These are phyloP conservation scores for Sussaba pulchella DNA, from an alignment of 2,888 invertebrate genomes.

Conservation along the genomic window DNA sequence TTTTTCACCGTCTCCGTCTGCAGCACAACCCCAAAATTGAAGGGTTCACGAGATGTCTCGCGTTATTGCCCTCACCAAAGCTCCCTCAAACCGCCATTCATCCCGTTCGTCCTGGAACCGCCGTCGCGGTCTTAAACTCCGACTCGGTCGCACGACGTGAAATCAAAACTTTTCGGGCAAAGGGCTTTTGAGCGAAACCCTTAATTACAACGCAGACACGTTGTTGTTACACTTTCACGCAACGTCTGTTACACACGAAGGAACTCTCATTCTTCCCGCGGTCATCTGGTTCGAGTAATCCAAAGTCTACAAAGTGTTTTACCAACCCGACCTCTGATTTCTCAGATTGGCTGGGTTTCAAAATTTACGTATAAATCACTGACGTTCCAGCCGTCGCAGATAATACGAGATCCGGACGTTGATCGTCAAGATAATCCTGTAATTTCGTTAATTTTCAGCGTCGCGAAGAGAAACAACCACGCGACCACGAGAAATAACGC, in stretches of 20 bases:
- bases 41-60: constrained; percentile 40
- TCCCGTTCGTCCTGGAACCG: constrained; percentile 4
- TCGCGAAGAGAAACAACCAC: too few species aligned
- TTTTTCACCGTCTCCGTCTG: constrained; percentile 16
- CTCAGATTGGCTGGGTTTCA: too few species aligned
- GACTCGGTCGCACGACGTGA: constrained; percentile 22
- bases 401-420: too few species aligned
- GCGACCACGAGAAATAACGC: not conserved
- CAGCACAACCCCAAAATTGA: constrained; percentile 24
- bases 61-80: constrained; percentile 12
- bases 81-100: not conserved
- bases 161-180: constrained; percentile 24
- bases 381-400: too few species aligned
- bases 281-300: not conserved
- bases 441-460: too few species aligned
- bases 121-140: constrained; percentile 19
- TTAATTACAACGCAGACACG: constrained; percentile 9
- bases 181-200: constrained; percentile 1
- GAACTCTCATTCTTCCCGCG: not conserved
- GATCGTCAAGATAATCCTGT: too few species aligned
- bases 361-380: too few species aligned
- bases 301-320: not conserved
- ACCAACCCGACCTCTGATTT: too few species aligned
- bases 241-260: not conserved
- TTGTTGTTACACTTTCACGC: not conserved